Base-by-base conservation (phyloP, 2,888 invertebrate species). In the Acanthoscelides obtectus region DNA sequence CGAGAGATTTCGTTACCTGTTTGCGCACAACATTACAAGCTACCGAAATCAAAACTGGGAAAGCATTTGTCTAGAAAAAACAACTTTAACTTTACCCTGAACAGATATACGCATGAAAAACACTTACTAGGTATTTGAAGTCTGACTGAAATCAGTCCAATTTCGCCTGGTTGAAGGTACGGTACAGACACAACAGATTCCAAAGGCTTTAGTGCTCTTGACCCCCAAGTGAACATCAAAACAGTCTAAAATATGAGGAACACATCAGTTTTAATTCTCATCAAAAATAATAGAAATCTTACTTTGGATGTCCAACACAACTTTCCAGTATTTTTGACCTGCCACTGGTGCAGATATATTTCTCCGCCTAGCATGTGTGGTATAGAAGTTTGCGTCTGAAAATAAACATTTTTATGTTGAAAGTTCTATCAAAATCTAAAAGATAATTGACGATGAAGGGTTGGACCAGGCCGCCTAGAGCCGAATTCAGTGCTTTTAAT, bases 201-300 rank as follows among this genome's bases (percentile, higher is more conserved):
- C 22, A 83, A 73, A 1, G 86, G 85, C 71, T 81, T 78, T 65
- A 87, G 76, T 1, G 82, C 81, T 72, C 82, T 81, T 2, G 86
- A 84, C 20, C 86, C 86, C 86, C 86, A 86, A 45, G 86, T 83
- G 75, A 84, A 84, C 67, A 84, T 81, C 72, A 87, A 75, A 75
- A 82, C 81, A 65, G 86, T 86, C 85, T 86, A 73, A 72, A 82
- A 75, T 69, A 74, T 73, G 75, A 21, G n/a, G 25, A 19, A 68
- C 12, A 22, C 2, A 12, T 68, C 22, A 68, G 20, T 25, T 68
- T 3, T 22, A 17, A 68, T 19, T 8, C 3, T 20, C 66, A n/a
- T 3, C 20, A 66, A 22, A 66, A 5, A 45, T 45, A 6, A 45
- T 17, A 25, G 8, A 45, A 45, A 1, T 45, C 77, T 77, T 76